A percentile compares a stretch with the other conserved stretches of the same genome.
phyloP scores from a whole-genome alignment of 2,113 vertebrate species.

The Vicugna pacos region DNA sequence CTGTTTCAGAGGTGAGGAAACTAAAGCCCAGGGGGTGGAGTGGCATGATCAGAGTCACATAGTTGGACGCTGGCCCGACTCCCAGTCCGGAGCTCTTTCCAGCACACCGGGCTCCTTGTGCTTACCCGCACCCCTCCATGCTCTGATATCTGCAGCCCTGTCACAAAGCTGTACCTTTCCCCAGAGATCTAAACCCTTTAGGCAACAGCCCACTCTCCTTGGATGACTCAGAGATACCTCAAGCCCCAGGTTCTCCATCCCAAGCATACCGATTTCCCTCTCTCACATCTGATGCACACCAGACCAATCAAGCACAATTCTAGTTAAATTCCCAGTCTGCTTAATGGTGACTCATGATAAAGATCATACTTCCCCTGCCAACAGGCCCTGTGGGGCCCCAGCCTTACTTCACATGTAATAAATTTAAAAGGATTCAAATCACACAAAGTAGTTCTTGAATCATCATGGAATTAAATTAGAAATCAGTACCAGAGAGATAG shows the following conservation, averaged over 20 bases:
- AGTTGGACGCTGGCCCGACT: rapidly evolving
- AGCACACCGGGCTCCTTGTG: rapidly evolving
- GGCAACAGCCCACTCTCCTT: not conserved
- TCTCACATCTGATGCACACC: not conserved
- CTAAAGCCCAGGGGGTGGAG: not conserved
- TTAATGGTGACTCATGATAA: not conserved
- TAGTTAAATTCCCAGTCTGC: not conserved
- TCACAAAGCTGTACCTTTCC: not conserved
- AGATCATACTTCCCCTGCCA: not conserved
- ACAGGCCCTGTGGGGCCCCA: not conserved
- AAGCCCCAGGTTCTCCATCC: not conserved
- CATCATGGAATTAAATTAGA: not conserved
- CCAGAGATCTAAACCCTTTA: not conserved
- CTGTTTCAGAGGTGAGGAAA: not conserved
- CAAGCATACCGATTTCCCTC: not conserved
- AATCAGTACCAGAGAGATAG: not conserved
- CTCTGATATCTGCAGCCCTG: not conserved
- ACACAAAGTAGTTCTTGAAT: not conserved
- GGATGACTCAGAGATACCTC: not conserved
- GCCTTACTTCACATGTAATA: not conserved
- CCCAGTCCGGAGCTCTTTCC: not conserved
- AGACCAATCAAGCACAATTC: not conserved
- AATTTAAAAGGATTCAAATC: not conserved
- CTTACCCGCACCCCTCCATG: rapidly evolving
- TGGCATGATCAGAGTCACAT: not conserved